Base-by-base conservation (phyloP, 1,140 invertebrate genomes). In the Marisa cornuarietis region DNA sequence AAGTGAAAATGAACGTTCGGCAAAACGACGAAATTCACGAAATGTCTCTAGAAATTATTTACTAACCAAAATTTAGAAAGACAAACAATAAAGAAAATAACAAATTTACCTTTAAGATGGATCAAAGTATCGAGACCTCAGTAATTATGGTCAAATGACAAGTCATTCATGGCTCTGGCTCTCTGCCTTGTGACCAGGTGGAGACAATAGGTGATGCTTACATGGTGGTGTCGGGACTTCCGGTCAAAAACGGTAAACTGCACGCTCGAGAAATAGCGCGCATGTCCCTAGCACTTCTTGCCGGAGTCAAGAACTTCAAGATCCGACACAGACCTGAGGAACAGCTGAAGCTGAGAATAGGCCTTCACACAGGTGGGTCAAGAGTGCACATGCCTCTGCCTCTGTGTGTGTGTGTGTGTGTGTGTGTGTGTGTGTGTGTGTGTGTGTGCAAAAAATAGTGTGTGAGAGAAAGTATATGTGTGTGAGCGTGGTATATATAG, bases 181-280 rank as follows among this genome's bases (percentile, higher is more conserved):
- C 52, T 14, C 54, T 11, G 16, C 0, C 16, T 58, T 9, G 54
- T 18, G 54, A 62, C 11, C 78, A 97, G 96, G 96, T 98, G 68
- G 97, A 99, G 92, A 99, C 97, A 13, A 99, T 99, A 83, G 97
- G 97, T 0, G 98, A 99, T 90, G 97, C 97, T 6, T 99, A 99
- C 90, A 98, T 99, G 93, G 94, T 94, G 14, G 93, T 93, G 13
- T 93, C 93, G 10, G 94, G 94, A 54, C 87, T 94, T 14, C 94
- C 94, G 0, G 85, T 91, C 18, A 85, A 91, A 58, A 93, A 93
- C 83, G 93, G 93, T 9, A 92, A 91, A 58, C 86, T 92, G 8
- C 94, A 94, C 83, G 93, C 92, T 0, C 85, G 91, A 54, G 93
- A 94, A 88, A 93, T 94, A 42, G 92, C 93, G 62, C 95, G 96